Base-by-base conservation (phyloP, 2,888 invertebrate species). In the Saturnia pavonia region DNA sequence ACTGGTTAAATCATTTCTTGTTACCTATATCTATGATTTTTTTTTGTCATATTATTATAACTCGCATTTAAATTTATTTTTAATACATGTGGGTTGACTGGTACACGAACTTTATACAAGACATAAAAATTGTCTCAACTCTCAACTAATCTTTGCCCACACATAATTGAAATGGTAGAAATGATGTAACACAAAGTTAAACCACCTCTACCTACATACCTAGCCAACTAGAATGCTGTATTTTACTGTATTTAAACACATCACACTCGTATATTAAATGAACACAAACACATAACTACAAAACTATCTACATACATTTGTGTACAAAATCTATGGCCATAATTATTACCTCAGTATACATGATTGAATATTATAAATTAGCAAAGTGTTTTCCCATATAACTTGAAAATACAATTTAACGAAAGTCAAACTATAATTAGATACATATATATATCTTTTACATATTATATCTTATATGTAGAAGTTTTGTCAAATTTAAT, bases 281-380 rank as follows among this genome's bases (percentile, higher is more conserved):
- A 67, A 67, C 70, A 66, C 54, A 71, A 68, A 63, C 48, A 57
- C 19, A 12, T 67, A 43, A 65, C 27, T 68, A 68, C 51, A 54
- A 69, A 70, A 51, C 70, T 74, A 76, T 71, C 72, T 71, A 71
- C n/a, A 68, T 68, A 63, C 74, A 73, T 75, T 74, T 70, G 74
- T 74, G 74, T 80, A 78, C 75, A 76, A 76, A 79, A 75, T 75
- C 75, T 80, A 82, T 82, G 82, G 82, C 82, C 77, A 73, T 81
- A 69, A 72, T 70, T 75, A 75, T 70, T 72, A 68, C 60, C 57
- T 60, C 67, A 67, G 65, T 27, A 60, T 60, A 27, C 12, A 60
- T 60, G 11, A 3, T 60, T 16, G 57, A 60, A 27, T 60, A 60
- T 27, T 60, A 12, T 40, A 2, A 65, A 65, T 40, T n/a, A 65